Evolutionary conservation across 2,888 invertebrate genomes (phyloP), one percentile per base, ranked within the genome.

Genomic region (Drosophila paramelanica): DNA sequence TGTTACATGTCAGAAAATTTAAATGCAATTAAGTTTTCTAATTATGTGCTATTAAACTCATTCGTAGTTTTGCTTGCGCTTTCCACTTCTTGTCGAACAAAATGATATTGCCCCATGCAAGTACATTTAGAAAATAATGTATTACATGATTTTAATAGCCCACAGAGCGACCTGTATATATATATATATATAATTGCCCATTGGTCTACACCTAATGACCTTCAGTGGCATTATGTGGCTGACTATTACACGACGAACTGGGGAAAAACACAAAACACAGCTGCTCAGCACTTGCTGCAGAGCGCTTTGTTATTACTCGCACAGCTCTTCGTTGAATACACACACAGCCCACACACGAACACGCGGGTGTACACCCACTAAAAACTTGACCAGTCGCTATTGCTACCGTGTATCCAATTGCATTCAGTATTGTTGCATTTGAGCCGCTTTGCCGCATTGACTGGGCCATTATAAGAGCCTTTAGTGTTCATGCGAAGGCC

Each of bases 181-280:
- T 45, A 45, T 59, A 78, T 56, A 57, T 60, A 57, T 61, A 43
- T 41, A 74, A 74, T 75, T 78, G 79, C 43, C 79, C 64, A 68
- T 74, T 60, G 79, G 57, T 57, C 59, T 57, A 60, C 46, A 31
- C 25, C 41, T 27, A 58, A 47, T 27, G 75, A 42, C 75, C 75
- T 74, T 74, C 45, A 4, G 43, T 5, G n/a, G 46, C 17, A 43
- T 52, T 41, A 58, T 69, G 51, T 36, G 46, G 60, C 38, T 17
- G 51, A 17, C 36, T 58, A 7, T 39, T 13, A 39, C 38, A 58
- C 66, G 67, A 23, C 10, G 43, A n/a, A 36, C 46, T 43, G 33
- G 56, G 31, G 27, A 17, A 74, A 74, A 59, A 59, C 55, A 42
- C 56, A 64, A 59, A 64, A 59, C 74, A 46, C 67, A 56, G 57